Conservation (phyloP, 2,113 vertebrate species). For the Cyanoderma ruficeps region DNA sequence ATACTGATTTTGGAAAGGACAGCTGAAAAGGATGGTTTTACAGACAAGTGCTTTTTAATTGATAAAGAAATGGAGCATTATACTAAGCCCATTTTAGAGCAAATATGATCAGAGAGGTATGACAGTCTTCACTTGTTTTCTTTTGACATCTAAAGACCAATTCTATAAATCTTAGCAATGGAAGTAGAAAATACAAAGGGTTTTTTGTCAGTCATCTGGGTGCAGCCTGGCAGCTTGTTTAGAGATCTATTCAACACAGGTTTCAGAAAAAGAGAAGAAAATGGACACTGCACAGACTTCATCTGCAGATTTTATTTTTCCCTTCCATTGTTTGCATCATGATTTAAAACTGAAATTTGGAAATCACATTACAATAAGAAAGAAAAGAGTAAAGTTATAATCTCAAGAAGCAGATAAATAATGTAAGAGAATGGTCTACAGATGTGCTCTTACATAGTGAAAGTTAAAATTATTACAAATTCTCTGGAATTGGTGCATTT, state of each 20-base stretch:
- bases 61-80: background rate
- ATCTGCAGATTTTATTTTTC: constrained; percentile 25
- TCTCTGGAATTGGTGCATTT: background rate
- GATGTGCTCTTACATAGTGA: background rate
- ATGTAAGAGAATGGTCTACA: constrained; percentile 36
- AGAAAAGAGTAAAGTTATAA: constrained; percentile 57
- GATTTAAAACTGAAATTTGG: constrained; percentile 18
- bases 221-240: background rate
- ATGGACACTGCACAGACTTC: background rate
- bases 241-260: background rate
- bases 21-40: background rate
- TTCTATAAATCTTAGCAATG: background rate
- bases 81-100: background rate
- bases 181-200: background rate
- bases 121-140: background rate
- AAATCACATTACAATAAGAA: constrained; percentile 22
- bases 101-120: background rate
- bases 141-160: background rate
- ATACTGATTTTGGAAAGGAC: background rate
- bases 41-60: background rate
- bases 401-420: constrained; percentile 38
- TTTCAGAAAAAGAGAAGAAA: background rate
- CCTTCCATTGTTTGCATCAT: constrained; percentile 9
- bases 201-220: background rate
- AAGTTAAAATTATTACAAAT: constrained; percentile 24